A percentile compares a stretch with the other conserved stretches of the same genome.
Conservation (phyloP, 1,140 invertebrate genomes). For the Drosophila virilis region DNA sequence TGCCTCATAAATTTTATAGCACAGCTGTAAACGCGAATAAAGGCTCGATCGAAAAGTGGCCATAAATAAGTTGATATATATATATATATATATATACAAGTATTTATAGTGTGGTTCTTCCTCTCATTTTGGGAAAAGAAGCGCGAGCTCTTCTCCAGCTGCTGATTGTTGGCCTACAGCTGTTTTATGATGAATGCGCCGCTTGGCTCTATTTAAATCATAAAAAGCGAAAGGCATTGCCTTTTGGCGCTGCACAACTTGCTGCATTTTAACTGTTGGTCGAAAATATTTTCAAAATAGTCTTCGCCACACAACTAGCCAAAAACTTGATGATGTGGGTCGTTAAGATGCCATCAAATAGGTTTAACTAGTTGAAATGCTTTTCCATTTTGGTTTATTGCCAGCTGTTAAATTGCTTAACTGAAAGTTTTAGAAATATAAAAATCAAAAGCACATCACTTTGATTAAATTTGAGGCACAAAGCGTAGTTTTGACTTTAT, state of each 20-base stretch:
- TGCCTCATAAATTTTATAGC: conserved; percentile 72
- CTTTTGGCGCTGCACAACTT: not conserved
- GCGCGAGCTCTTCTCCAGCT: too few relatives aligned
- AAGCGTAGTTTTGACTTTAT: too few relatives aligned
- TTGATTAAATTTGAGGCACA: too few relatives aligned
- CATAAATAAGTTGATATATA: conserved; percentile 71
- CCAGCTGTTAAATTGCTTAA: not conserved
- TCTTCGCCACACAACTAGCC: not conserved
- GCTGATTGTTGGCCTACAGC: conserved; percentile 28
- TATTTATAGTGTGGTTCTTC: conserved; percentile 75
- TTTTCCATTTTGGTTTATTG: not conserved
- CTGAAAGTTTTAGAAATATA: not conserved
- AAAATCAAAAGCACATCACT: too few relatives aligned
- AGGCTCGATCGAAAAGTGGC: conserved; percentile 74
- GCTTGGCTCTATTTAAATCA: conserved; percentile 40
- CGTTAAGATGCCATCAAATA: conserved; percentile 21
- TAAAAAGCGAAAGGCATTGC: not conserved
- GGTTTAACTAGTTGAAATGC: not conserved
- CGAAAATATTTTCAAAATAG: conserved; percentile 21
- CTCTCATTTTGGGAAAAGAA: not conserved
- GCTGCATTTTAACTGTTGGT: conserved; percentile 11
- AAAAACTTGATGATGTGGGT: not conserved
- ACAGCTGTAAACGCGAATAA: conserved; percentile 74
- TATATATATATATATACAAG: conserved; percentile 33
- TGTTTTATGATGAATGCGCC: conserved; percentile 49